phyloP scores from a whole-genome alignment of 2,113 vertebrate species.

The Azemiops feae region DNA sequence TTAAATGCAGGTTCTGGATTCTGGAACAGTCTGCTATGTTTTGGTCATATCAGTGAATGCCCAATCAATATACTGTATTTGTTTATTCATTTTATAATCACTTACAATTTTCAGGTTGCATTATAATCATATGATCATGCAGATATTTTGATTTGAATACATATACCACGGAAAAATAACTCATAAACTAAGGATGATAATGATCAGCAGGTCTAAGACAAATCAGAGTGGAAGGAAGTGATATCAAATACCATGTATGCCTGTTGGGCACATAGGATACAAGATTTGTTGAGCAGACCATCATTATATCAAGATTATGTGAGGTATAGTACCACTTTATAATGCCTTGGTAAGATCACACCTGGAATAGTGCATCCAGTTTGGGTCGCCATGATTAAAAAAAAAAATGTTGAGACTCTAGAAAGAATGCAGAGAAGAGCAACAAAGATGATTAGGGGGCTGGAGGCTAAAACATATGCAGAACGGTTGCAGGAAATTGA shows the following conservation, averaged over 20 bases:
- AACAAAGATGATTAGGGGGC: background rate
- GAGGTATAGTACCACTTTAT: background rate
- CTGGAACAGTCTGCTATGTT: background rate
- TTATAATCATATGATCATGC: background rate
- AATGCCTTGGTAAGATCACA: background rate
- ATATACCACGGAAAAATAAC: background rate
- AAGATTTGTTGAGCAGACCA: background rate
- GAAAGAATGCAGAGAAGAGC: background rate
- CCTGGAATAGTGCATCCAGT: background rate
- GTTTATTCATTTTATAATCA: background rate
- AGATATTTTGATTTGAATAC: background rate
- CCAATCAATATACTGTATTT: background rate
- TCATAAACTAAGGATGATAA: background rate
- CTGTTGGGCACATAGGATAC: background rate
- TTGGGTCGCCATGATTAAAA: background rate
- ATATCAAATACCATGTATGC: background rate
- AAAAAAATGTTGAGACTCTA: background rate
- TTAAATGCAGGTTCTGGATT: background rate
- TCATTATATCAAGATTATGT: background rate
- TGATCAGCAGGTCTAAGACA: background rate
- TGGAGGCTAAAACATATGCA: background rate
- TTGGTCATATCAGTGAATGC: background rate
- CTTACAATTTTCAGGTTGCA: background rate
- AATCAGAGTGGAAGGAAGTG: background rate
- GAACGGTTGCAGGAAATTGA: too few species aligned